Base-by-base conservation (phyloP, 92 coral and sea anemone genomes). In the Siderastrea siderea region DNA sequence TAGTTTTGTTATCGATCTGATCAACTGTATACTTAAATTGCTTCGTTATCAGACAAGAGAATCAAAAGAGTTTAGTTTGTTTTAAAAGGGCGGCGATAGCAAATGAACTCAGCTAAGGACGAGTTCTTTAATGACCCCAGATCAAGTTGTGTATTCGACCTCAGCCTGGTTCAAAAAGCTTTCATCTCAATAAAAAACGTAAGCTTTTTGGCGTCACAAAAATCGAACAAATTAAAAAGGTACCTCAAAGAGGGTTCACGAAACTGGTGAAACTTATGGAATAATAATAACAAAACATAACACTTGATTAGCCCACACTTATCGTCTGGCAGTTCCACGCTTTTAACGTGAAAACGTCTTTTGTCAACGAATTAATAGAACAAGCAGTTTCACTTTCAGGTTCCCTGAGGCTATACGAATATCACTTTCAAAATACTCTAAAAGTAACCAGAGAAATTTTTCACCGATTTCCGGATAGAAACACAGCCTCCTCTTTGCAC, bases 331-430 rank as follows among this genome's bases (percentile, higher is more conserved):
- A 17, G 55, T n/a, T 71, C 47, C 75, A 15, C 38, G 38, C 38
- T 26, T 26, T 26, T 26, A 26, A 26, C 38, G 38, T 26, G 38
- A 26, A 26, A 26, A 26, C 38, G 38, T 17, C 7, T 2, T 69
- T 13, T 43, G 14, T 45, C 38, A 26, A 26, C 38, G 38, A 26
- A 26, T 26, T 26, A 26, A 26, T 4, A 46, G 47, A 48, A 45
- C 47, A 69, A 69, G 59, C 60, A 50, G 14, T 50, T 72, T 49
- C 55, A 72, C 45, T 66, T 26, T 19, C 44, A 6, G 6, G 26
- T 17, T 55, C 67, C 70, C 77, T 51, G 77, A 72, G 77, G 77
- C 77, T 9, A 50, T 59, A 69, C 10, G 50, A 69, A 12, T 45
- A 69, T 69, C n/a, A 59, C n/a, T 59, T 59, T 7, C 52, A 47